A percentile compares a stretch with the other conserved stretches of the same genome.
phyloP scores from a whole-genome alignment of 2,113 vertebrate genomes.

The Lamprologus lemairii region DNA sequence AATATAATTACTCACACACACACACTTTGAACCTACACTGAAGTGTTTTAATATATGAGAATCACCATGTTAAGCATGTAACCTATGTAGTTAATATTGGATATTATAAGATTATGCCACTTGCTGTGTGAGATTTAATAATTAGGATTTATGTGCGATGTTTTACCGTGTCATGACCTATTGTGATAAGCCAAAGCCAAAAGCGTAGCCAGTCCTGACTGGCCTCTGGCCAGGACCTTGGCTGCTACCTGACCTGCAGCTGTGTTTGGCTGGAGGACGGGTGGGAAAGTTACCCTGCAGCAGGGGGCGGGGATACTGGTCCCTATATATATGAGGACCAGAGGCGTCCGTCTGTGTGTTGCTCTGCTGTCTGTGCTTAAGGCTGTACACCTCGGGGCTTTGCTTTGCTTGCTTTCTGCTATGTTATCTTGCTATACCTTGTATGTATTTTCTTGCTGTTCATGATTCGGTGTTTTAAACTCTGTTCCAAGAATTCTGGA shows the following conservation, averaged over 20 bases:
- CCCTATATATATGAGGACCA: not conserved
- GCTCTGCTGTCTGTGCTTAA: not conserved
- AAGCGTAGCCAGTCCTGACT: not conserved
- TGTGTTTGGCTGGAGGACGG: not conserved
- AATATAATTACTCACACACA: not conserved
- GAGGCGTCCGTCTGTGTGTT: not conserved
- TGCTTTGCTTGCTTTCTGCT: not conserved
- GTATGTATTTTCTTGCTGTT: not conserved
- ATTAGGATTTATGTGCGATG: rapidly evolving
- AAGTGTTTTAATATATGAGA: not conserved
- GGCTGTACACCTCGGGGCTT: not conserved
- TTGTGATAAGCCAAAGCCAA: not conserved
- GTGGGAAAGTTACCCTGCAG: not conserved
- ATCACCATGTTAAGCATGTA: not conserved
- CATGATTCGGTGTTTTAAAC: not conserved
- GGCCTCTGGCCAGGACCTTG: not conserved
- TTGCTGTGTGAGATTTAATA: not conserved
- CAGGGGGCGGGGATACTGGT: not conserved
- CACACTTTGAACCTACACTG: not conserved
- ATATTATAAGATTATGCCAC: not conserved
- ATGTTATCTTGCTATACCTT: not conserved
- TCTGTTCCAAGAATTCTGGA: not conserved
- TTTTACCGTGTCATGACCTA: not conserved
- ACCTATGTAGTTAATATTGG: rapidly evolving
- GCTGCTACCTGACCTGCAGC: not conserved